Percentiles rank a stretch among this genome's conserved stretches.
phyloP scores from a whole-genome alignment of 2,888 invertebrate genomes.

The Chelonus formosanus region DNA sequence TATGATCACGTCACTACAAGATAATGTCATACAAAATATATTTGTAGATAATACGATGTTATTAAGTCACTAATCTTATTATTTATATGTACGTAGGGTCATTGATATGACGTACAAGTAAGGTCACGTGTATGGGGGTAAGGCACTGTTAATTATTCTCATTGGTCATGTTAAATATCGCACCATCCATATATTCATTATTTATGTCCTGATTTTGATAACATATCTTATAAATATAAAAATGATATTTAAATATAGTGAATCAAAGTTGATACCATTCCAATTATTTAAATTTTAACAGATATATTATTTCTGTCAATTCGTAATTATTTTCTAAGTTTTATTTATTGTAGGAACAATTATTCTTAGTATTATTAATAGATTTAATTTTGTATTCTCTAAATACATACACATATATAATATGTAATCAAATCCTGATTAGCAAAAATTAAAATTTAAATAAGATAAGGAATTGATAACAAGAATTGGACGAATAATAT shows the following conservation, averaged over 20 bases:
- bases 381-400: too few relatives aligned
- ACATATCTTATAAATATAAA: constrained; percentile 34
- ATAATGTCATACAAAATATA: constrained; percentile 41
- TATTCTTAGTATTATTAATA: too few relatives aligned
- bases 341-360: too few relatives aligned
- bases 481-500: too few relatives aligned
- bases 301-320: too few relatives aligned
- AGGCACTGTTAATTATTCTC: constrained; percentile 48
- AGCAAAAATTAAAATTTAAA: too few relatives aligned
- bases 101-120: constrained; percentile 49
- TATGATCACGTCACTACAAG: too few relatives aligned
- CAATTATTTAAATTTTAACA: neutral
- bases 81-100: constrained; percentile 48
- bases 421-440: too few relatives aligned
- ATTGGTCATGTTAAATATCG: constrained; percentile 55
- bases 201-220: constrained; percentile 43
- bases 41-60: constrained; percentile 39
- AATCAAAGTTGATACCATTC: neutral
- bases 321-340: too few relatives aligned
- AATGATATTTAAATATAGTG: constrained; percentile 1
- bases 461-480: too few relatives aligned
- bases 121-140: constrained; percentile 61
- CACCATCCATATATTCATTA: constrained; percentile 51
- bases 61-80: constrained; percentile 48
- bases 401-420: too few relatives aligned